Base-by-base conservation (phyloP, 2,888 invertebrate genomes). In the Hypomecis punctinalis region DNA sequence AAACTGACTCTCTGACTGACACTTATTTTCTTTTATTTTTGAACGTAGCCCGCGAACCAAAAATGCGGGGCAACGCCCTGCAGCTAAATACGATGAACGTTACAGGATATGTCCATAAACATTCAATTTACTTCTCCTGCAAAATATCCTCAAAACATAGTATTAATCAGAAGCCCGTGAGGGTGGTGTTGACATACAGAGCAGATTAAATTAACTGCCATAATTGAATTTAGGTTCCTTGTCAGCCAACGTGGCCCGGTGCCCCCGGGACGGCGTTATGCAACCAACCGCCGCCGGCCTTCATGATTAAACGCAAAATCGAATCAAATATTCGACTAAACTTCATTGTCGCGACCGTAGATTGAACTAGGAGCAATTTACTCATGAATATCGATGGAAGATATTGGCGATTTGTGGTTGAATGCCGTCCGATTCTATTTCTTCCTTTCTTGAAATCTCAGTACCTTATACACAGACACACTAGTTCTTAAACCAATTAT, bases 151-250 rank as follows among this genome's bases (percentile, higher is more conserved):
- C 59, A 80, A 79, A 80, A 78, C 80, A 82, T 79, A 79, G 78
- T 66, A 82, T 82, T 85, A 87, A 84, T 86, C 84, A 81, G 79
- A 75, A 82, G 79, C 76, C 78, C 80, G 81, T 81, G 82, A 82
- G 86, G 82, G 79, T 81, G 82, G 81, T 84, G 85, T 83, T 84
- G 88, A 83, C 86, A 85, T 85, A 86, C 86, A 88, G 88, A 89
- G 86, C 84, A 86, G 89, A 86, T 91, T 91, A 92, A 92, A 93
- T 93, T 92, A 93, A 93, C 92, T 88, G 88, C 81, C 90, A 88
- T 93, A 93, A 93, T 93, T 93, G 93, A 91, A 93, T 93, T 92
- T 90, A 88, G 91, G 88, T 87, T 90, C 83, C 88, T 90, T 90
- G 92, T 90, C 86, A 85, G 85, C 83, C 88, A 82, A 86, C 81